Evolutionary conservation across 2,888 invertebrate species (phyloP).

Genomic region (Deroplatys truncata): DNA sequence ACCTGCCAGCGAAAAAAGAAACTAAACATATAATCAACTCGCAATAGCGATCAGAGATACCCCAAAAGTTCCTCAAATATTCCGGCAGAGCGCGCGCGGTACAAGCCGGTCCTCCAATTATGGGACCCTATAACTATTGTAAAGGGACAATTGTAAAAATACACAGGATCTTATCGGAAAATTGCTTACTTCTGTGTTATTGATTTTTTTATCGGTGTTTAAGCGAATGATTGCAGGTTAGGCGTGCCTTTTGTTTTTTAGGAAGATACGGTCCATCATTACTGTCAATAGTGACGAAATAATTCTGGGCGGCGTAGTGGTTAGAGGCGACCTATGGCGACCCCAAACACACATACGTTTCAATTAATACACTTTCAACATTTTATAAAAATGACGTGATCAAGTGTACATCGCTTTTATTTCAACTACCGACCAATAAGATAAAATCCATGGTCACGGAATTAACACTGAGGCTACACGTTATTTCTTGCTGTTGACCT

Average conservation of each 20-base stretch:
- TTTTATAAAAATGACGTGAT: background rate
- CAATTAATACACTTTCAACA: background rate
- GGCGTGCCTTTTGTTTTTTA: background rate
- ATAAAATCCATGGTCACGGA: no score
- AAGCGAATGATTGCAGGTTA: background rate
- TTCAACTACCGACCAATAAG: no score
- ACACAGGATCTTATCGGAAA: background rate
- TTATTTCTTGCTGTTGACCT: no score
- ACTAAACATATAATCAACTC: constrained; percentile 7
- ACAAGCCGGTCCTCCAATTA: background rate
- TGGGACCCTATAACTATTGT: background rate
- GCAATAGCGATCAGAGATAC: background rate
- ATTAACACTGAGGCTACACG: no score
- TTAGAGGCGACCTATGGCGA: background rate
- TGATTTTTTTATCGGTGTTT: background rate
- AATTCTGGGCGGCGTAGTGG: background rate
- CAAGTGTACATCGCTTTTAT: no score
- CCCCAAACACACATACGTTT: background rate
- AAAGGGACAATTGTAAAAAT: background rate
- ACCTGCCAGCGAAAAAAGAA: background rate
- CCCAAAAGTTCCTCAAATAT: background rate
- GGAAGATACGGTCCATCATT: background rate
- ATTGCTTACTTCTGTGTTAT: background rate
- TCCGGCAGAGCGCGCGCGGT: background rate
- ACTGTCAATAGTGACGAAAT: background rate